These are phyloP conservation scores for Ophion costatus DNA, from an alignment of 2,888 invertebrate genomes.

Conservation along the genomic window DNA sequence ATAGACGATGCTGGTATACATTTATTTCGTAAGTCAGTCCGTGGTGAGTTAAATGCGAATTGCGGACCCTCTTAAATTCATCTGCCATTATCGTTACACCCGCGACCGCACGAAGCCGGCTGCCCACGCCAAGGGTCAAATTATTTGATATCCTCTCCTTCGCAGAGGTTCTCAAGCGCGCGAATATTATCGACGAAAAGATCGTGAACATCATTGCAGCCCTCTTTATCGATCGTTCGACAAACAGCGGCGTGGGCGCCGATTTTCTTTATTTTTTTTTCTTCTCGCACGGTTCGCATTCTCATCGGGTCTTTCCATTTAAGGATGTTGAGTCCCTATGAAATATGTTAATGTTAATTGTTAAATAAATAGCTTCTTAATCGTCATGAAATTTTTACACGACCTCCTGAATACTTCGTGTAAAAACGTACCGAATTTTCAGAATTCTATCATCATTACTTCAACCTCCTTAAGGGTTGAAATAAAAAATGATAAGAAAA, in stretches of 20 bases:
- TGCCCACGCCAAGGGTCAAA: slow-evolving; percentile 42
- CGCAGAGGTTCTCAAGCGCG: slow-evolving; percentile 42
- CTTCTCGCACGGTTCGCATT: background rate
- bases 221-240: background rate
- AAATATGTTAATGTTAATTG: too few relatives aligned
- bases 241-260: background rate
- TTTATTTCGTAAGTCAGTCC: slow-evolving; percentile 22
- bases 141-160: slow-evolving; percentile 49
- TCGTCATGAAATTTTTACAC: too few relatives aligned
- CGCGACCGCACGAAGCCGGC: slow-evolving; percentile 29
- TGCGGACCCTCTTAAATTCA: slow-evolving; percentile 47
- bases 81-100: slow-evolving; percentile 32
- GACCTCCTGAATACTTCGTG: too few relatives aligned
- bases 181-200: background rate
- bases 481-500: too few relatives aligned
- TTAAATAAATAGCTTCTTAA: too few relatives aligned
- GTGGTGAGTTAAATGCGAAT: slow-evolving; percentile 8
- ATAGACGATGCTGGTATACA: background rate
- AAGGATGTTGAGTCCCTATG: too few relatives aligned
- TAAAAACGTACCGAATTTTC: too few relatives aligned
- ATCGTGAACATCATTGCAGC: background rate
- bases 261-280: background rate
- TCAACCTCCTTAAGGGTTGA: too few relatives aligned
- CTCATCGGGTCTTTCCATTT: too few relatives aligned
- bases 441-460: too few relatives aligned